Evolutionary conservation across 2,888 invertebrate species (phyloP).

Genomic region (Netelia virgata): DNA sequence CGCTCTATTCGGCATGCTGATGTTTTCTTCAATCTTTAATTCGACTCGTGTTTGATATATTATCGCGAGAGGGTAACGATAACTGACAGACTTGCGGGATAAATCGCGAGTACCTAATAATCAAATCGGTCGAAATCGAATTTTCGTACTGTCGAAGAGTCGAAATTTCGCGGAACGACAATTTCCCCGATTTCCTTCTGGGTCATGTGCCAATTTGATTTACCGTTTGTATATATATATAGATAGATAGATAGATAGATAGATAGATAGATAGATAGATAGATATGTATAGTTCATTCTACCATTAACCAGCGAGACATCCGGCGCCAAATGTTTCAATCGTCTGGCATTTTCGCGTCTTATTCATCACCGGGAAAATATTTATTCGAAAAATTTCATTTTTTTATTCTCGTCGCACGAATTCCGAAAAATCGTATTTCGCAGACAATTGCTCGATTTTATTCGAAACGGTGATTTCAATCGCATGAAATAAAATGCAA

Average conservation of each 20-base stretch:
- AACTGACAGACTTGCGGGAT: not conserved
- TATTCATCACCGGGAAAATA: too few species aligned
- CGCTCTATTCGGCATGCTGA: not conserved
- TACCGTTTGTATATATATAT: not conserved
- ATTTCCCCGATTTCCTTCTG: slow-evolving; percentile 21
- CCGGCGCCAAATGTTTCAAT: too few species aligned
- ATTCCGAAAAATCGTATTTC: too few species aligned
- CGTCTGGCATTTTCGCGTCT: too few species aligned
- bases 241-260: not conserved
- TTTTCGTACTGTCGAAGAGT: slow-evolving; percentile 29
- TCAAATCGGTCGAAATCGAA: slow-evolving; percentile 41
- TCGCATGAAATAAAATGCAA: too few species aligned
- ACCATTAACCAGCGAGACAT: too few species aligned
- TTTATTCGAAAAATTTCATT: too few species aligned
- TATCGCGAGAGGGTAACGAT: not conserved
- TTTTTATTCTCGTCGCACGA: too few species aligned
- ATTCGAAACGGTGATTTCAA: too few species aligned
- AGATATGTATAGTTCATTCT: too few species aligned
- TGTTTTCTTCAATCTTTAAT: not conserved
- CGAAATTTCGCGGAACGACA: not conserved
- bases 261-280: too few species aligned
- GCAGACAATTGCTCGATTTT: too few species aligned
- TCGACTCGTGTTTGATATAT: not conserved
- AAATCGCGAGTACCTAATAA: not conserved
- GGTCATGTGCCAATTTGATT: slow-evolving; percentile 55